Evolutionary conservation across 2,113 vertebrate genomes (phyloP).

Genomic region (Nannospalax galili): DNA sequence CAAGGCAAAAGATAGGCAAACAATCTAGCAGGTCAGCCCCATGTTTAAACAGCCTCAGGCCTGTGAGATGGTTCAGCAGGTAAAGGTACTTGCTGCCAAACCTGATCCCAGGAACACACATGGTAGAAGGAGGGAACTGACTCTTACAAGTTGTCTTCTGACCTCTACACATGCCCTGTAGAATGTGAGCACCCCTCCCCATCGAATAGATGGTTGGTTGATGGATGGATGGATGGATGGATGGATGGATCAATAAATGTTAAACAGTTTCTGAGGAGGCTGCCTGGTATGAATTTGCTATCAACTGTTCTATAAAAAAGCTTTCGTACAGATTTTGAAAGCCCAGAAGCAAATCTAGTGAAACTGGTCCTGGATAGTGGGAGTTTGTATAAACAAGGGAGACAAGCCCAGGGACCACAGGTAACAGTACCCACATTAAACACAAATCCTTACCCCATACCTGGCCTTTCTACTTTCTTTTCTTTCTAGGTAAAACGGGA

Average conservation of each 20-base stretch:
- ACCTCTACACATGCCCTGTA: neutral
- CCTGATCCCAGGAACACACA: neutral
- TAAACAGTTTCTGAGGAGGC: neutral
- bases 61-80: too few relatives aligned
- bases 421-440: too few relatives aligned
- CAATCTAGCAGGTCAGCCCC: neutral
- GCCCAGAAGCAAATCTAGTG: neutral
- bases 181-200: neutral
- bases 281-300: neutral
- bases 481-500: slow-evolving; percentile 94
- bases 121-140: neutral
- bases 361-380: neutral
- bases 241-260: too few relatives aligned
- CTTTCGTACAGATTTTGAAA: neutral
- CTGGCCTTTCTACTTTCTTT: slow-evolving; percentile 38
- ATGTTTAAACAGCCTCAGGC: too few relatives aligned
- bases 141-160: neutral
- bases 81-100: neutral
- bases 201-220: too few relatives aligned
- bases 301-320: neutral
- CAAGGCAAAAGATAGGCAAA: neutral
- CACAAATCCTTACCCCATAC: too few relatives aligned
- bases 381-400: too few relatives aligned
- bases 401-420: fast-evolving
- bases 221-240: too few relatives aligned